These are phyloP conservation scores for Tyto alba DNA, from an alignment of 2,113 vertebrate species.

Conservation along the genomic window DNA sequence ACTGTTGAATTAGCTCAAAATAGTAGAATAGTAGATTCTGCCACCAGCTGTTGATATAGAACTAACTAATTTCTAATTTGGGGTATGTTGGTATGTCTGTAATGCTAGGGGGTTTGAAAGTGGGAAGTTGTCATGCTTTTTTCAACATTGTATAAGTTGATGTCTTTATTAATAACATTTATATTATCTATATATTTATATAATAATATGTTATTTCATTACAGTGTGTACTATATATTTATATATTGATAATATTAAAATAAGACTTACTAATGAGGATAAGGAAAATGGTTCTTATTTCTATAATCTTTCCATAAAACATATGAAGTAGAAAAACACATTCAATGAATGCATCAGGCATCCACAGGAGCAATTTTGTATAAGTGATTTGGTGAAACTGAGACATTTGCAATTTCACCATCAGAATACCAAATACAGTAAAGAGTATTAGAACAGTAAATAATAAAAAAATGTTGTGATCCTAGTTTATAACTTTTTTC, in stretches of 20 bases:
- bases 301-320: neutral
- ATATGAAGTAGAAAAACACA: neutral
- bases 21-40: neutral
- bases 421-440: neutral
- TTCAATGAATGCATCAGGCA: neutral
- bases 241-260: neutral
- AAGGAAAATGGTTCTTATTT: neutral
- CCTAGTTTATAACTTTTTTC: neutral
- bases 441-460: neutral
- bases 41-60: neutral
- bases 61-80: neutral
- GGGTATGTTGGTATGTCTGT: neutral
- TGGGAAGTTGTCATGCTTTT: neutral
- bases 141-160: neutral
- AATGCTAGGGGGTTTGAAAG: neutral
- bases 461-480: neutral
- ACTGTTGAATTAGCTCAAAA: neutral
- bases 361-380: neutral
- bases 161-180: neutral
- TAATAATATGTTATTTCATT: neutral
- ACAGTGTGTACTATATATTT: neutral
- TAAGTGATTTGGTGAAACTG: neutral
- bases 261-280: neutral
- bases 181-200: neutral
- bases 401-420: neutral